phyloP scores from a whole-genome alignment of 2,888 invertebrate genomes.

The Heterodera filipjevi region DNA sequence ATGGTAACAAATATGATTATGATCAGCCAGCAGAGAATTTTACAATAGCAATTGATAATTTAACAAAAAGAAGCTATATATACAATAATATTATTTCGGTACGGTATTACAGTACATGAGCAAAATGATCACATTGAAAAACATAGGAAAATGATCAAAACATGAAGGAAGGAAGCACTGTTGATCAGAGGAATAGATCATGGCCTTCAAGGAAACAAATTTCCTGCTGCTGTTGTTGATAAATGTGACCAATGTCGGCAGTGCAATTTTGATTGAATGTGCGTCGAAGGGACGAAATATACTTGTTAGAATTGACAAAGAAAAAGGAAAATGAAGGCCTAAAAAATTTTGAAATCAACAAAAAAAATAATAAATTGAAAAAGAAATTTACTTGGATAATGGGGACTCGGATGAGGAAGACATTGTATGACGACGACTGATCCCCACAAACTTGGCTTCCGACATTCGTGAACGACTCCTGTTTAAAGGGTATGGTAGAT shows the following conservation, averaged over 20 bases:
- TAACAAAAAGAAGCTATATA: too few relatives aligned
- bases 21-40: too few relatives aligned
- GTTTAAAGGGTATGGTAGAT: background rate
- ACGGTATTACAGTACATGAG: too few relatives aligned
- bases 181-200: constrained; percentile 15
- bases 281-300: constrained; percentile 11
- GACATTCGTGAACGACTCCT: constrained; percentile 23
- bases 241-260: background rate
- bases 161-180: background rate
- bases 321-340: background rate
- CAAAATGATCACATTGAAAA: too few relatives aligned
- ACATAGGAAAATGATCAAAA: background rate
- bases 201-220: constrained; percentile 24
- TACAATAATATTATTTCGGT: too few relatives aligned
- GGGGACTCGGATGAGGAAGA: constrained; percentile 14
- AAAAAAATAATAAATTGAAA: background rate
- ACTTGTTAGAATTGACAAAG: background rate
- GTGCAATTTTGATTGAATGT: constrained; percentile 5
- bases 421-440: constrained; percentile 11
- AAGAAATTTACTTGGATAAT: background rate
- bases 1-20: too few relatives aligned
- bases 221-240: background rate
- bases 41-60: too few relatives aligned
- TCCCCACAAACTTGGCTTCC: constrained; percentile 17
- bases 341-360: background rate